phyloP scores from a whole-genome alignment of 2,888 invertebrate genomes.

The Euplexia lucipara region DNA sequence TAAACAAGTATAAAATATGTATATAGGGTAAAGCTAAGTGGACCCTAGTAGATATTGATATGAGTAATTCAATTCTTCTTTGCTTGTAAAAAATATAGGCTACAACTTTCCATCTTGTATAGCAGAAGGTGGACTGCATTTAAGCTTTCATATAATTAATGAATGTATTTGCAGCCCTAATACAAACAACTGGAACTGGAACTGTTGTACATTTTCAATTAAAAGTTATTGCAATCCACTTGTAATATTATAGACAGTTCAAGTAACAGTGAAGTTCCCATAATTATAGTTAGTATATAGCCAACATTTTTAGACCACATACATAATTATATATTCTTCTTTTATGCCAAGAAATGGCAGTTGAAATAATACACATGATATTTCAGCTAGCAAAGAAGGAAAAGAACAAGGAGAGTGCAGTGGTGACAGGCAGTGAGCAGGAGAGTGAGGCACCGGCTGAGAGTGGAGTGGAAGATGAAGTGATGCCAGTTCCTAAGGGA shows the following conservation, averaged over 20 bases:
- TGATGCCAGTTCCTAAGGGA: slow-evolving; percentile 74
- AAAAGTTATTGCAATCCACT: not conserved
- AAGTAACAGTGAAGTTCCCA: not conserved
- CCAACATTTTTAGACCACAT: too few species aligned
- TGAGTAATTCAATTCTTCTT: too few species aligned
- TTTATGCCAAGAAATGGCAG: not conserved
- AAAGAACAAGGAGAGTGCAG: slow-evolving; percentile 82
- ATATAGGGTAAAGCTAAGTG: too few species aligned
- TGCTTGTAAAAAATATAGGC: too few species aligned
- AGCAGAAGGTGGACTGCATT: too few species aligned
- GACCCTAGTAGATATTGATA: too few species aligned
- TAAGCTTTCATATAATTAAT: too few species aligned
- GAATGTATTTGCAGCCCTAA: too few species aligned
- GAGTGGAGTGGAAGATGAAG: slow-evolving; percentile 86
- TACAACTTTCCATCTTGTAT: too few species aligned
- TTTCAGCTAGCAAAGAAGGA: slow-evolving; percentile 87
- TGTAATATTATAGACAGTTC: not conserved
- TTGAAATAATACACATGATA: slow-evolving; percentile 11
- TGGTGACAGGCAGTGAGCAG: slow-evolving; percentile 83
- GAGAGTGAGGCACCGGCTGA: slow-evolving; percentile 87
- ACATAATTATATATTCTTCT: not conserved
- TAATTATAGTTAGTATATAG: not conserved
- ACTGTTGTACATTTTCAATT: too few species aligned
- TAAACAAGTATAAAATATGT: too few species aligned
- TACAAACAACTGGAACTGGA: too few species aligned